These are phyloP conservation scores for Gopherus flavomarginatus DNA, from an alignment of 2,113 vertebrate genomes.

Conservation along the genomic window DNA sequence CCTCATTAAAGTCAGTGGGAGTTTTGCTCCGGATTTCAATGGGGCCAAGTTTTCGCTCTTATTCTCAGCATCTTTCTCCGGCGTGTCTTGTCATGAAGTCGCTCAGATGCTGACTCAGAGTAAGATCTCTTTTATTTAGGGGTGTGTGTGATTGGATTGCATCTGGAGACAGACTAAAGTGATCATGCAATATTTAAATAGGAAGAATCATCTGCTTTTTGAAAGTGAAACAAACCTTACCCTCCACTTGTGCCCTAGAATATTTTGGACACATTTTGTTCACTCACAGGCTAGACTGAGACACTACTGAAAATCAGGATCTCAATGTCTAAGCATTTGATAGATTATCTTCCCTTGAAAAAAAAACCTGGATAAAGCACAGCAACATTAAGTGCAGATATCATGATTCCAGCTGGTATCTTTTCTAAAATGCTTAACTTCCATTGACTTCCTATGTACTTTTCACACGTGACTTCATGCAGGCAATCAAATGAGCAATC, in stretches of 20 bases:
- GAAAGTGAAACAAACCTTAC: background rate
- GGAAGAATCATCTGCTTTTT: background rate
- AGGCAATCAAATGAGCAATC: background rate
- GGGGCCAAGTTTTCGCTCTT: background rate
- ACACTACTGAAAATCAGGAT: background rate
- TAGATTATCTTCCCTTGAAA: background rate
- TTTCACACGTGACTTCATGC: background rate
- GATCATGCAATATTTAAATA: background rate
- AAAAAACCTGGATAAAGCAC: background rate
- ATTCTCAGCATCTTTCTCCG: background rate
- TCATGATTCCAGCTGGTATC: background rate
- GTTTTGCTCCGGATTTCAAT: background rate
- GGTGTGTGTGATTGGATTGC: background rate
- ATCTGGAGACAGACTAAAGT: background rate
- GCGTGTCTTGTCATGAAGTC: background rate
- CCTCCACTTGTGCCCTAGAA: background rate
- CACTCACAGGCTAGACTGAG: background rate
- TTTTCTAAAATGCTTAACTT: background rate
- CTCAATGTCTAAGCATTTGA: background rate
- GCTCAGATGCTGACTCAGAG: background rate
- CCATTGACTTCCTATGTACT: background rate
- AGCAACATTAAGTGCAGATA: background rate
- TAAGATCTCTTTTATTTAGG: background rate
- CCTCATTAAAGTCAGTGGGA: background rate
- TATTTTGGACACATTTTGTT: background rate